Conservation (phyloP, 2,113 vertebrate genomes). For the Gobius niger region DNA sequence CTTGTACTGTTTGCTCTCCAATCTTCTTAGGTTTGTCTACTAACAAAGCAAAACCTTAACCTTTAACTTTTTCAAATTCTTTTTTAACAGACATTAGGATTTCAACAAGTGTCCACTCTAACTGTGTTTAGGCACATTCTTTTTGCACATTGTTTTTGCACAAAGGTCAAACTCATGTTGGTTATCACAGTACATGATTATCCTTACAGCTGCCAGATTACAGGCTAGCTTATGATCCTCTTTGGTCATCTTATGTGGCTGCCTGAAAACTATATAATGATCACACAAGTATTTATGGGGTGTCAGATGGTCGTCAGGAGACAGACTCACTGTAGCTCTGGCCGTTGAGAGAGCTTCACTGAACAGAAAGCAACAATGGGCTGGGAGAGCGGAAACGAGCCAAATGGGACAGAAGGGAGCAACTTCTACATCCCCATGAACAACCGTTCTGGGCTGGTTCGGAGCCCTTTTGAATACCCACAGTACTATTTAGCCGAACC, state of each 20-base stretch:
- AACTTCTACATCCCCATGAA: conserved; percentile 85
- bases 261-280: neutral
- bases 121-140: too few species aligned
- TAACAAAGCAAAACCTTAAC: too few species aligned
- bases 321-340: neutral
- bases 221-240: neutral
- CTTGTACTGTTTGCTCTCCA: too few species aligned
- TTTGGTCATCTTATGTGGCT: neutral
- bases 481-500: conserved; percentile 81
- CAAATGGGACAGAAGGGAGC: conserved; percentile 79
- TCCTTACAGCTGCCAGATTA: neutral
- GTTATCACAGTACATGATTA: too few species aligned
- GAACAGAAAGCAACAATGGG: neutral
- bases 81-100: too few species aligned
- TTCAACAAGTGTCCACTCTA: too few species aligned
- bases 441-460: conserved; percentile 82
- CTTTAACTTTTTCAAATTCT: too few species aligned
- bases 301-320: neutral
- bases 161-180: too few species aligned
- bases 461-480: conserved; percentile 78
- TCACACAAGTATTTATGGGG: neutral
- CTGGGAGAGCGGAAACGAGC: conserved; percentile 70
- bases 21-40: too few species aligned
- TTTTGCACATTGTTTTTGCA: too few species aligned
- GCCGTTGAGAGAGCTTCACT: neutral